These are phyloP conservation scores for Chascanopsetta lugubris DNA, from an alignment of 2,113 vertebrate species.

Conservation along the genomic window DNA sequence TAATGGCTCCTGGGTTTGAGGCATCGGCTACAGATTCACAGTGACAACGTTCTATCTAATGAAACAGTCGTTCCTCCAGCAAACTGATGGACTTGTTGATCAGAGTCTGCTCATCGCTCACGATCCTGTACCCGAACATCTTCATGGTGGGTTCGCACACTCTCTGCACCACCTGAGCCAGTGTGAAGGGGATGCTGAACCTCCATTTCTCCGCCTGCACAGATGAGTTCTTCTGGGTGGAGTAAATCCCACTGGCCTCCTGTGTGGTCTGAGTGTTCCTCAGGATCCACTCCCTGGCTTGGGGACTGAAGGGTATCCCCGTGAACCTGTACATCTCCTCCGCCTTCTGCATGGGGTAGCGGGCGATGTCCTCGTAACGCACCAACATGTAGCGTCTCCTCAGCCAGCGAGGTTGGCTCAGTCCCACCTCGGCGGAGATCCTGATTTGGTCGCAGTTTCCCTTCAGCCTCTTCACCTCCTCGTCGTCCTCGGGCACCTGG, in stretches of 20 bases:
- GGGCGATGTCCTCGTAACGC: conserved; percentile 95
- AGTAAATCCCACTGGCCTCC: conserved; percentile 85
- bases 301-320: conserved; percentile 87
- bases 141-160: conserved; percentile 90
- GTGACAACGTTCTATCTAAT: conserved; percentile 22
- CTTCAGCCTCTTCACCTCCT: conserved; percentile 88
- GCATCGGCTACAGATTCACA: conserved; percentile 17
- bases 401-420: conserved; percentile 88
- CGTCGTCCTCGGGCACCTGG: conserved; percentile 83
- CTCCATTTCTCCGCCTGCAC: conserved; percentile 97
- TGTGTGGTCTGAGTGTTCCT: conserved; percentile 88
- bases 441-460: conserved; percentile 93
- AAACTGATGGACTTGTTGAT: conserved; percentile 91
- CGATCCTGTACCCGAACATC: conserved; percentile 92
- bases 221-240: conserved; percentile 94
- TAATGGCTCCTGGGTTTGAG: conserved; percentile 22
- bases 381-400: conserved; percentile 92
- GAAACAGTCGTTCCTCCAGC: conserved; percentile 85
- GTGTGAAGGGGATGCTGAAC: conserved; percentile 91
- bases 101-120: conserved; percentile 79
- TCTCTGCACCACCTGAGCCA: conserved; percentile 91
- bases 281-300: conserved; percentile 91
- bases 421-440: conserved; percentile 87
- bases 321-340: conserved; percentile 93
- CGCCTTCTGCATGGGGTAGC: conserved; percentile 88